phyloP scores from a whole-genome alignment of 2,888 invertebrate genomes.

The Calameuta filiformis region DNA sequence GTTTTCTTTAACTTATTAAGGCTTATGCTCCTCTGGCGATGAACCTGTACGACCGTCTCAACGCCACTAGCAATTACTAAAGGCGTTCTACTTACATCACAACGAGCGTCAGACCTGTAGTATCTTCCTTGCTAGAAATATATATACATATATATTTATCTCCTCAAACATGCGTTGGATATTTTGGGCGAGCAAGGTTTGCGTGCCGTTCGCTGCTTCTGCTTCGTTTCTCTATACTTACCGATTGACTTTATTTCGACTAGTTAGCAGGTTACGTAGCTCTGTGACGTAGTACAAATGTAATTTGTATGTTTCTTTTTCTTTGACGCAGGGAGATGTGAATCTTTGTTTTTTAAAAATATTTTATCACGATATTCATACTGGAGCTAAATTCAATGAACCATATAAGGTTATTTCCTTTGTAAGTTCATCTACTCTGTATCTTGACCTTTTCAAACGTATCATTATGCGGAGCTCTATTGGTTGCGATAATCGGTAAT shows the following conservation, averaged over 20 bases:
- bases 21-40: background rate
- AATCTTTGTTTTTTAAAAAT: background rate
- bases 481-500: background rate
- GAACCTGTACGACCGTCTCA: slow-evolving; percentile 29
- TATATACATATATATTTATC: slow-evolving; percentile 5
- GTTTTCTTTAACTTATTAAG: slow-evolving; percentile 8
- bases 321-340: background rate
- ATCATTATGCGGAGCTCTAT: background rate
- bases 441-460: background rate
- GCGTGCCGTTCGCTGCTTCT: slow-evolving; percentile 4
- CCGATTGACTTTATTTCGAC: background rate
- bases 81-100: slow-evolving; percentile 38
- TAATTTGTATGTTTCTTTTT: background rate
- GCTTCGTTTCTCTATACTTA: background rate
- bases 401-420: background rate
- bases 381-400: background rate
- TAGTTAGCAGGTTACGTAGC: background rate
- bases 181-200: slow-evolving; percentile 32
- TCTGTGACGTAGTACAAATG: background rate
- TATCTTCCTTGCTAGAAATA: slow-evolving; percentile 33
- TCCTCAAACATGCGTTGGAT: slow-evolving; percentile 22
- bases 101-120: slow-evolving; percentile 19
- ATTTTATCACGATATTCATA: background rate
- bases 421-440: background rate
- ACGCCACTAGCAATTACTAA: slow-evolving; percentile 32